Evolutionary conservation across 2,797 vertebrate species (phyloP).

Genomic region (Myotis pilosus): DNA sequence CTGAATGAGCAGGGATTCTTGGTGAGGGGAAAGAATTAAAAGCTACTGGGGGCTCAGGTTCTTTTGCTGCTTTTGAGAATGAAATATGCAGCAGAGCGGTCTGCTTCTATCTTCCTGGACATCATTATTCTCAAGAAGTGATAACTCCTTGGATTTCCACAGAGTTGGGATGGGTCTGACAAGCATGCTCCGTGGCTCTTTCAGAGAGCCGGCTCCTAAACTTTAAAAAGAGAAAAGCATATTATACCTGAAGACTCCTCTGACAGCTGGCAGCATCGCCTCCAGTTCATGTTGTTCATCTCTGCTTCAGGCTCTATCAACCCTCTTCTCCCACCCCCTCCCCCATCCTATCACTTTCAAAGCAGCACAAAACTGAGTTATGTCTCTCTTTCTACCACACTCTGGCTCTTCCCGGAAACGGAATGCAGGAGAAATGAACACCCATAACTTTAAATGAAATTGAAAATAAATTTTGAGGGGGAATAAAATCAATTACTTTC

Average conservation of each 20-base stretch:
- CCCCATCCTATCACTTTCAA: not conserved
- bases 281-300: not conserved
- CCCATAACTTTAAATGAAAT: not conserved
- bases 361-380: not conserved
- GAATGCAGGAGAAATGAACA: not conserved
- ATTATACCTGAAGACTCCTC: not conserved
- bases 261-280: not conserved
- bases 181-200: not conserved
- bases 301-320: not conserved
- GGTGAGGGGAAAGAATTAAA: not conserved
- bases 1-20: not conserved
- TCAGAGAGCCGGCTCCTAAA: not conserved
- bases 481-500: not conserved
- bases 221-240: conserved; percentile 27
- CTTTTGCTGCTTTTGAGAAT: not conserved
- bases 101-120: not conserved
- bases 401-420: not conserved
- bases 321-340: not conserved
- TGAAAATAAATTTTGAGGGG: not conserved
- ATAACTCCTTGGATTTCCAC: not conserved
- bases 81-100: not conserved
- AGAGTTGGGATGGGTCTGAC: not conserved
- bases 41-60: too few relatives aligned
- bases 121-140: not conserved
- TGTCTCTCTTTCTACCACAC: not conserved